These are phyloP conservation scores for Alsophila aescularia DNA, from an alignment of 2,888 invertebrate genomes.

Conservation along the genomic window DNA sequence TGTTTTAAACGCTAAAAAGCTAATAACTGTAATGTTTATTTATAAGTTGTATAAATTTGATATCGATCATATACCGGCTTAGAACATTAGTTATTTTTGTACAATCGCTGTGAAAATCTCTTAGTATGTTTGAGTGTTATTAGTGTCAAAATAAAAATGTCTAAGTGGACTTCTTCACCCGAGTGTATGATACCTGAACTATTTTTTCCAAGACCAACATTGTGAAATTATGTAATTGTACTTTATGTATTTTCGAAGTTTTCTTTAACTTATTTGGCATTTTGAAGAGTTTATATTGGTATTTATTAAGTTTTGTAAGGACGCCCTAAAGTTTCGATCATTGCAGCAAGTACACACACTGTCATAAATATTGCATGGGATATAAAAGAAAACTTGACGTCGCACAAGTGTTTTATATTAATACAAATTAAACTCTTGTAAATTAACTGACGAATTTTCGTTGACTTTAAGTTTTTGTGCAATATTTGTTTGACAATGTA, in stretches of 20 bases:
- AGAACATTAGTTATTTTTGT: background rate
- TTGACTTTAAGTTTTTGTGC: background rate
- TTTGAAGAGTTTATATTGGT: background rate
- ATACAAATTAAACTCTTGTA: background rate
- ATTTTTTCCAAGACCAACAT: background rate
- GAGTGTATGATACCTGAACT: background rate
- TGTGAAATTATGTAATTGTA: no score
- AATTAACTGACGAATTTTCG: no score
- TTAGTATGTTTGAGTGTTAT: background rate
- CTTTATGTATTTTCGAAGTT: background rate
- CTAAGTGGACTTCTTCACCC: background rate
- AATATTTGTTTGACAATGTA: background rate
- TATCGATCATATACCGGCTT: background rate
- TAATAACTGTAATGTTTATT: background rate
- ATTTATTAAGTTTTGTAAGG: background rate
- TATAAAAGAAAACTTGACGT: background rate
- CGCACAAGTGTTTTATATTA: no score
- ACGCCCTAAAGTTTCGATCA: background rate
- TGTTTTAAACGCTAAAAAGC: slow-evolving; percentile 20
- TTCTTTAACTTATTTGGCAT: background rate
- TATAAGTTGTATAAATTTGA: background rate
- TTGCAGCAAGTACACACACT: slow-evolving; percentile 1
- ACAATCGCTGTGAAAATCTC: slow-evolving; percentile 3
- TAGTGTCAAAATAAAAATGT: background rate
- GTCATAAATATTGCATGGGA: background rate